Evolutionary conservation across 2,888 invertebrate species (phyloP).

Genomic region (Protophormia terraenovae): DNA sequence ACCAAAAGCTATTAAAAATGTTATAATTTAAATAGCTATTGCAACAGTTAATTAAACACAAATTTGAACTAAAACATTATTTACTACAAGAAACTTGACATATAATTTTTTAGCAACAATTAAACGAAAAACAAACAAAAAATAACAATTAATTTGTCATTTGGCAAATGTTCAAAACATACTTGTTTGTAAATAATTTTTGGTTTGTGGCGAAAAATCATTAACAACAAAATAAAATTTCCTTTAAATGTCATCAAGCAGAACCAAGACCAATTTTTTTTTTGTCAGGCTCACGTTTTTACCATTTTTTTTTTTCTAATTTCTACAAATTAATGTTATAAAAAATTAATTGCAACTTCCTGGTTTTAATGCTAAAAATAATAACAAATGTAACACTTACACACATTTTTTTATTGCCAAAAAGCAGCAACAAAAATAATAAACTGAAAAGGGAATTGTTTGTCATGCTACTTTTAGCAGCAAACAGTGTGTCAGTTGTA

Average conservation of each 20-base stretch:
- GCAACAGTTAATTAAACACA: conserved; percentile 14
- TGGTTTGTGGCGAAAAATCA: background rate
- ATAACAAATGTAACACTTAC: background rate
- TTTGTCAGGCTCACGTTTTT: background rate
- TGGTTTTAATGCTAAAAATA: background rate
- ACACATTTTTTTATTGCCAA: background rate
- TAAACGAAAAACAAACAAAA: background rate
- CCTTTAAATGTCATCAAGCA: conserved; percentile 49
- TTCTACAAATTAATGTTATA: background rate
- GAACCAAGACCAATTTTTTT: conserved; percentile 27
- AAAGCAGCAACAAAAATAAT: no score
- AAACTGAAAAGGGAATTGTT: background rate
- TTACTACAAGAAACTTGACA: conserved; percentile 17
- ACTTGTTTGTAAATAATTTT: no score
- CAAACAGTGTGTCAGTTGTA: conserved; percentile 24
- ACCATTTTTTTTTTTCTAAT: background rate
- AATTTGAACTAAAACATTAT: no score
- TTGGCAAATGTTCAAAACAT: background rate
- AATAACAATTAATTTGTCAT: background rate
- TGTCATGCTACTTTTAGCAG: background rate
- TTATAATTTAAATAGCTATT: conserved; percentile 5
- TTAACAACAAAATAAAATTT: conserved; percentile 11
- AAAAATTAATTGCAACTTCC: background rate
- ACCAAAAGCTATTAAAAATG: background rate
- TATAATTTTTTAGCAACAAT: background rate